Base-by-base conservation (phyloP, 2,888 invertebrate species). In the Latrodectus elegans region DNA sequence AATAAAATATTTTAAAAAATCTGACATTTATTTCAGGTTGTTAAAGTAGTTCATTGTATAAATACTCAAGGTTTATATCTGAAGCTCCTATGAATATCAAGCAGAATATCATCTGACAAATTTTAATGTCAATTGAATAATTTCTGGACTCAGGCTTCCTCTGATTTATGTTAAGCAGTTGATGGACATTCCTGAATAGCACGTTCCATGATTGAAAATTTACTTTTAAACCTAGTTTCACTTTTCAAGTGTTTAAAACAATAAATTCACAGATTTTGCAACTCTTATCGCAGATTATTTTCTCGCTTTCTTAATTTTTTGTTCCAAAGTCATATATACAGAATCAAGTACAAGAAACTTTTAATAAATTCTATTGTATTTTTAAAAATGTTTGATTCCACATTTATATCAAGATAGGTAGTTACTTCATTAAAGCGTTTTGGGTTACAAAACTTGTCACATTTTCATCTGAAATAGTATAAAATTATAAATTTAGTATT, bases 1-100 rank as follows among this genome's bases (percentile, higher is more conserved):
- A 22, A 22, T 22, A 22, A 22, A 22, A 22, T 22, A 22, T 22
- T 22, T 22, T 1, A 22, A 22, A 22, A 22, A 22, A 22, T 22
- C 22, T 0, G 22, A 22, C 22, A 22, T 22, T 22, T 1, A 22
- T 22, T 22, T 22, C 22, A 22, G 22, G 22, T 22, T 22, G 22
- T 22, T 22, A 22, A 22, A 22, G 22, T 22, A 22, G 22, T 22
- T 22, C 22, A 22, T 1, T 22, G 22, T 22, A 22, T 1, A n/a
- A 51, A 52, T 78, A 84, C 84, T 72, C 72, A n/a, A n/a, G 72
- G 49, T 84, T 78, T 3, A 84, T 72, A 67, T 84, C 84, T 17
- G 67, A 14, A 10, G 55, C 73, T n/a, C 11, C 52, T 77, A 17
- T 84, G 77, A 22, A 84, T 84, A 67, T 84, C 84, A 8, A 77